Conservation (phyloP, 37 sponge, comb jelly and placozoan species). For the Chondrosia reniformis region DNA sequence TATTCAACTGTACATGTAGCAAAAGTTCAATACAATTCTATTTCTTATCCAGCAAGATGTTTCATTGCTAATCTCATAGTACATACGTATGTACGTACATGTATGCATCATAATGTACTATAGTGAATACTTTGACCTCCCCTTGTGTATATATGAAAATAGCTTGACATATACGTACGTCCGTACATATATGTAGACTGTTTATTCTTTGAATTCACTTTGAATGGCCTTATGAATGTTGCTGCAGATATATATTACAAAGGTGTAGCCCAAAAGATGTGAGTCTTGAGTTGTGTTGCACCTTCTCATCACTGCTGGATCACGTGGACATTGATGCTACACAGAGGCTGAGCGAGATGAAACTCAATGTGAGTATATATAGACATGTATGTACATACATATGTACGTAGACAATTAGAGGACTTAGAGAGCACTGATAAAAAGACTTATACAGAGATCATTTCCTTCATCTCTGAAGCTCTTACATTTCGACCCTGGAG, state of each 20-base stretch:
- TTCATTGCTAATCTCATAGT: too few relatives aligned
- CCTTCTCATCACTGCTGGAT: slow-evolving; percentile 50
- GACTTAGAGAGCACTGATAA: too few relatives aligned
- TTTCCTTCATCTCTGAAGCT: too few relatives aligned
- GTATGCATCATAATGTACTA: too few relatives aligned
- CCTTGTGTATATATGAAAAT: neutral
- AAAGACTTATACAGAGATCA: too few relatives aligned
- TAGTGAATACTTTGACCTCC: too few relatives aligned
- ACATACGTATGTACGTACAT: neutral
- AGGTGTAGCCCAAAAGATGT: neutral
- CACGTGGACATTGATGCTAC: slow-evolving; percentile 40
- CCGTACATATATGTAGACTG: neutral
- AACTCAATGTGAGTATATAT: slow-evolving; percentile 56
- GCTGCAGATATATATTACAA: neutral
- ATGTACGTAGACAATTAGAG: too few relatives aligned
- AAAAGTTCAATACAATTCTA: too few relatives aligned
- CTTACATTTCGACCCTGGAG: too few relatives aligned
- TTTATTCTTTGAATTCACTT: neutral
- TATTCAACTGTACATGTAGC: too few relatives aligned
- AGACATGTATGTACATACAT: too few relatives aligned
- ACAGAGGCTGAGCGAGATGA: slow-evolving; percentile 53
- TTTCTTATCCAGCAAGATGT: too few relatives aligned
- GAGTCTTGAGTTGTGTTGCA: slow-evolving; percentile 42
- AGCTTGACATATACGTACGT: neutral
- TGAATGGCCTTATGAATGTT: neutral